Evolutionary conservation across 1,140 invertebrate genomes (phyloP), one percentile per base, ranked within the genome.

Genomic region (Habropoda laboriosa): DNA sequence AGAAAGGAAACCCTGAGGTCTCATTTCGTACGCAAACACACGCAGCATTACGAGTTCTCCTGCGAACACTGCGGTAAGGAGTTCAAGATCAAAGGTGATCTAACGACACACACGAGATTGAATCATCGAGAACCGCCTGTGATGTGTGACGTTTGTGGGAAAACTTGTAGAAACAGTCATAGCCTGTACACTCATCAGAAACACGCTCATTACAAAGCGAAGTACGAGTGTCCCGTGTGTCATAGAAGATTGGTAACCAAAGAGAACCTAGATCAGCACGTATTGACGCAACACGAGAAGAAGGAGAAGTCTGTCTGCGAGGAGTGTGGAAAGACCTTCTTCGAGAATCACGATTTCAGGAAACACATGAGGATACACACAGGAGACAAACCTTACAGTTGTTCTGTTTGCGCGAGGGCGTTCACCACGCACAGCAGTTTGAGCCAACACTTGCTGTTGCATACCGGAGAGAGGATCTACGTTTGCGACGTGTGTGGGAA

Each of bases 381-480:
- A 0, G 94, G 94, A 0, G 94, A 94, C 51, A 94, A 94, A 76
- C 93, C 94, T 0, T 94, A 94, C 80, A 90, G 89, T 16, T 96
- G 96, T 81, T 92, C 94, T 8, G 89, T 95, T 21, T 96, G 96
- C 82, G 89, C 90, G 0, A 96, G 95, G 81, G 92, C 90, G 0
- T 94, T 94, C 75, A 90, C 90, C 10, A 75, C 91, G 16, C 88
- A 90, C 68, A 92, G 89, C 4, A 89, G 92, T 0, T 77, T 93
- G 3, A 91, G 90, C 16, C 91, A 93, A 27, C 97, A 98, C 88
- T 94, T 97, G 86, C 94, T 96, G 0, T 96, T 95, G 5, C 97
- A 98, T 82, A 97, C 96, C 0, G 96, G 97, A 0, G 96, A 98
- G 84, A 93, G 97, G 40, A 97, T 97, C 0, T 98, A 96, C 87